phyloP scores from a whole-genome alignment of 2,888 invertebrate genomes.

The Erebia ligea region DNA sequence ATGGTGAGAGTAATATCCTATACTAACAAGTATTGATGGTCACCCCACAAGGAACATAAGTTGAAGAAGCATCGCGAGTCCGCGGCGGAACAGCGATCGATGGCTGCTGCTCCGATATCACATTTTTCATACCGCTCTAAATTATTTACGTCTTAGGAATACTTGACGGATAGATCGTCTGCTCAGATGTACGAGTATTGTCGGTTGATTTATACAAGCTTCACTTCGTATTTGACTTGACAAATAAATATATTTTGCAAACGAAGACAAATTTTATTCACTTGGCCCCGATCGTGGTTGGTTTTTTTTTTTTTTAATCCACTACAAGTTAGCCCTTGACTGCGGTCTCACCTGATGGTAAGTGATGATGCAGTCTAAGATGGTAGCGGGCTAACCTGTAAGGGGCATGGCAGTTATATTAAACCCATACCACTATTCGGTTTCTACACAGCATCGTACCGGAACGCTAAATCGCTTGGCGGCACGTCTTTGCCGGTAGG shows the following conservation, averaged over 20 bases:
- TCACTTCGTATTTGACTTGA: background rate
- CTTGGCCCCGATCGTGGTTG: background rate
- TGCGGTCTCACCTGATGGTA: no score
- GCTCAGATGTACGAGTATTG: background rate
- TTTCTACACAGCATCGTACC: no score
- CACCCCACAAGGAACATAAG: background rate
- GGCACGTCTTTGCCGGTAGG: no score
- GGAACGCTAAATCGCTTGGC: no score
- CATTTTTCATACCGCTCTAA: background rate
- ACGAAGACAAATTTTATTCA: background rate
- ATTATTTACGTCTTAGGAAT: background rate
- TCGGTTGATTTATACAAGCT: constrained; percentile 1
- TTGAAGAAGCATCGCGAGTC: background rate
- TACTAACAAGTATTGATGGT: background rate
- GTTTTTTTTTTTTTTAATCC: no score
- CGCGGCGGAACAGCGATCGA: background rate
- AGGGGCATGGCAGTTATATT: no score
- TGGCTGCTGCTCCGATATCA: background rate
- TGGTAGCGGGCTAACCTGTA: no score
- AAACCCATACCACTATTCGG: no score
- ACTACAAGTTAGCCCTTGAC: no score
- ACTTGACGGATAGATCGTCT: constrained; percentile 4
- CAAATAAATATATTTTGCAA: background rate
- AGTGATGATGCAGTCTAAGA: no score
- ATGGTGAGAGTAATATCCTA: no score